phyloP scores from a whole-genome alignment of 2,797 vertebrate genomes.

The Gambelia wislizenii region DNA sequence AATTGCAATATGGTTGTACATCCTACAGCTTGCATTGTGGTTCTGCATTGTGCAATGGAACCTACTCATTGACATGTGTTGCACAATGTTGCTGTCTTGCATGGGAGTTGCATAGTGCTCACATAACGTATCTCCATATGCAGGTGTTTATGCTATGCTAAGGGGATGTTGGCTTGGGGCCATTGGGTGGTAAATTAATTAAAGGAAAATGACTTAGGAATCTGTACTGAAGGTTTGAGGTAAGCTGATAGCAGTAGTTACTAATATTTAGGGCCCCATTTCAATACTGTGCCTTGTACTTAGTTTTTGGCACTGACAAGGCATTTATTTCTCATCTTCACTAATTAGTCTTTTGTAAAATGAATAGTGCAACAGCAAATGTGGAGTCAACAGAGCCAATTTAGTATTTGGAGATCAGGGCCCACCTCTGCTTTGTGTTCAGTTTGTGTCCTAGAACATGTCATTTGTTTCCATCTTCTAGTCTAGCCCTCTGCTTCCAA shows the following conservation, averaged over 20 bases:
- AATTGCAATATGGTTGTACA: too few species aligned
- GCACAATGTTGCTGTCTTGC: too few species aligned
- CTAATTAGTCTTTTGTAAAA: background rate
- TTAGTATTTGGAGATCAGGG: background rate
- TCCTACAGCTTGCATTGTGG: too few species aligned
- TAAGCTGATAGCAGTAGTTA: background rate
- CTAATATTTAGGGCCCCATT: background rate
- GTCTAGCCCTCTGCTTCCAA: background rate
- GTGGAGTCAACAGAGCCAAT: background rate
- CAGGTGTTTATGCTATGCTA: too few species aligned
- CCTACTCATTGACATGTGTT: too few species aligned
- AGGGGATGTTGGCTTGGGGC: too few species aligned
- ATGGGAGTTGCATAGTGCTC: too few species aligned
- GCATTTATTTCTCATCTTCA: background rate
- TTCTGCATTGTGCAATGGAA: too few species aligned
- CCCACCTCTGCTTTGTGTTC: background rate
- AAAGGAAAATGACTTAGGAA: background rate
- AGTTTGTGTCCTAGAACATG: background rate
- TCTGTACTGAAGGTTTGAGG: background rate
- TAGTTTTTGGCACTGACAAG: background rate
- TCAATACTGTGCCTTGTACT: background rate
- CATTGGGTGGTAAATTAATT: background rate
- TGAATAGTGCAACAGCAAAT: background rate
- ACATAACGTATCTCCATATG: too few species aligned
- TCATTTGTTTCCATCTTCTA: background rate